Base-by-base conservation (phyloP, 2,888 invertebrate species). In the Lysandra bellargus region DNA sequence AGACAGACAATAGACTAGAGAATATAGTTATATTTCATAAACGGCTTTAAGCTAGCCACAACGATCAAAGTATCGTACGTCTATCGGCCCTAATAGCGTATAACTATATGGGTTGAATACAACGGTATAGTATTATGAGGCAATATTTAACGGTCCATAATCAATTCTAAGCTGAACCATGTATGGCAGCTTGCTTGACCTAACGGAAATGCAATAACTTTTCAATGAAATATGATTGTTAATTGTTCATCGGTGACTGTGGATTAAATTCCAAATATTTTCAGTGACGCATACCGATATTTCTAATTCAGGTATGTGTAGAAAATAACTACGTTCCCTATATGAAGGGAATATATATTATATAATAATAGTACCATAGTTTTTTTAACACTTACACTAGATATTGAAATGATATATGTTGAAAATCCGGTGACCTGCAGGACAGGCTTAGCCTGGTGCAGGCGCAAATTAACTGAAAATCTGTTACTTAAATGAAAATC, bases 121-220 rank as follows among this genome's bases (percentile, higher is more conserved):
- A 76, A 76, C 76, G 76, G 76, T 76, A 76, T 37, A 14, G 14
- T 76, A 49, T 76, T 76, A 57, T 76, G 76, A 53, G 76, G 76
- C 33, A 76, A 76, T 53, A 53, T 53, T 57, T 76, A 76, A 76
- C 76, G 76, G 76, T 76, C 57, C 14, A 76, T 53, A 49, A 33
- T 76, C 53, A 74, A 74, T 53, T 75, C 44, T 49, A 49, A 75
- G 75, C 75, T 30, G 49, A 76, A 17, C 57, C 76, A 53, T 30
- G 33, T 57, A 57, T 33, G 76, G 53, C 23, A 76, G 17, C 76
- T 30, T 14, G 57, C 57, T 76, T 76, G 23, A 75, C 49, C 44
- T 76, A 76, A 76, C 76, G 76, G 76, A 76, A 57, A 76, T 76
- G 76, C 76, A 76, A 14, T 49, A 30, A 23, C 17, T 76, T 53